These are phyloP conservation scores for Argya squamiceps DNA, from an alignment of 2,797 vertebrate species.

Conservation along the genomic window DNA sequence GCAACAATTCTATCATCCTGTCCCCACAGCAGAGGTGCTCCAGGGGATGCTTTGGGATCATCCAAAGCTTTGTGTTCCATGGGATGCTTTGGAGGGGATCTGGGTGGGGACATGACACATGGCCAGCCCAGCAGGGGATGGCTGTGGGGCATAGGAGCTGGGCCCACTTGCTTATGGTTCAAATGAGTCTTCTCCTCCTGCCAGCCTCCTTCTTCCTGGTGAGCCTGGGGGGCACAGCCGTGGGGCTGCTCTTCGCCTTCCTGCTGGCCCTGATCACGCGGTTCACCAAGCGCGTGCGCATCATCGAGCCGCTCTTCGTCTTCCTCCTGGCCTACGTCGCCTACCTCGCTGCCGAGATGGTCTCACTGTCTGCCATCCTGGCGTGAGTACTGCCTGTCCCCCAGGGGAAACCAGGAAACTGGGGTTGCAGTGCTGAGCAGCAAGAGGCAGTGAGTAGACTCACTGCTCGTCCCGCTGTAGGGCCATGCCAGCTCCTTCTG, in stretches of 20 bases:
- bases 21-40: not conserved
- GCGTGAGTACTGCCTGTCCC: slow-evolving; percentile 81
- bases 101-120: rapidly evolving
- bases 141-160: not conserved
- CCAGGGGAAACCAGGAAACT: not conserved
- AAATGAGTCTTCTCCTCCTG: not conserved
- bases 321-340: slow-evolving; percentile 94
- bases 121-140: not conserved
- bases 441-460: not conserved
- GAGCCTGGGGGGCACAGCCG: slow-evolving; percentile 89
- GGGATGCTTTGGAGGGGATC: not conserved
- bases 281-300: slow-evolving; percentile 94
- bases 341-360: slow-evolving; percentile 93
- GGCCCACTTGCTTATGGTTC: not conserved
- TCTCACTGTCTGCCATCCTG: slow-evolving; percentile 91
- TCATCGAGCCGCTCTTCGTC: slow-evolving; percentile 93
- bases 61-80: not conserved
- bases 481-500: slow-evolving; percentile 2
- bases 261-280: slow-evolving; percentile 90
- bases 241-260: slow-evolving; percentile 92
- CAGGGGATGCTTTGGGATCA: not conserved
- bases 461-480: not conserved
- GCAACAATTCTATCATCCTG: not conserved
- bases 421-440: not conserved
- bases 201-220: slow-evolving; percentile 93